These are phyloP conservation scores for Lochmaea capreae DNA, from an alignment of 2,888 invertebrate species.

Conservation along the genomic window DNA sequence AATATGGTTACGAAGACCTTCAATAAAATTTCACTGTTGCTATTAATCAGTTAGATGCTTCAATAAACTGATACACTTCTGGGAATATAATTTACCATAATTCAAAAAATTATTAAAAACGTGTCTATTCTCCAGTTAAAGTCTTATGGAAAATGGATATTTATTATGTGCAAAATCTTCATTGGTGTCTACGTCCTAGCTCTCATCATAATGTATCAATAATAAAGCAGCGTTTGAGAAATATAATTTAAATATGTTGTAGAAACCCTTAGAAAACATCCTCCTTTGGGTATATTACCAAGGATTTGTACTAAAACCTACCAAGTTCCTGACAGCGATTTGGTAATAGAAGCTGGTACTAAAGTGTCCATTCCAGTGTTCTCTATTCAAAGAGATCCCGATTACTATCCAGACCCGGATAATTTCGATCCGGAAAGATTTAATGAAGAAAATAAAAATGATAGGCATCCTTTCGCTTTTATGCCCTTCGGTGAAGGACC, in stretches of 20 bases:
- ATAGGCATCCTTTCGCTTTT: conserved; percentile 47
- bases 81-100: no score
- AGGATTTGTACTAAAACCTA: conserved; percentile 53
- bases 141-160: no score
- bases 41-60: no score
- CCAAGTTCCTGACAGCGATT: conserved; percentile 55
- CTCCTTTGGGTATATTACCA: conserved; percentile 53
- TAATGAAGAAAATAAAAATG: conserved; percentile 47
- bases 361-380: conserved; percentile 56
- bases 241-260: conserved; percentile 33
- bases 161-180: no score
- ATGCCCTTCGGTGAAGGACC: conserved; percentile 63
- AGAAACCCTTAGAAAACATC: conserved; percentile 62
- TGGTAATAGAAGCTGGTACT: conserved; percentile 59
- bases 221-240: no score
- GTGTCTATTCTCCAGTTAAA: no score
- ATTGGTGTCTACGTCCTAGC: no score
- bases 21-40: no score
- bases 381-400: conserved; percentile 51
- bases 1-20: no score
- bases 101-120: no score
- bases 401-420: conserved; percentile 53
- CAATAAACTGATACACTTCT: no score
- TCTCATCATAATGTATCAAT: no score
- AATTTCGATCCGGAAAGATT: conserved; percentile 54